phyloP scores from a whole-genome alignment of 2,888 invertebrate species.

The Eueremaeus valkanovi region DNA sequence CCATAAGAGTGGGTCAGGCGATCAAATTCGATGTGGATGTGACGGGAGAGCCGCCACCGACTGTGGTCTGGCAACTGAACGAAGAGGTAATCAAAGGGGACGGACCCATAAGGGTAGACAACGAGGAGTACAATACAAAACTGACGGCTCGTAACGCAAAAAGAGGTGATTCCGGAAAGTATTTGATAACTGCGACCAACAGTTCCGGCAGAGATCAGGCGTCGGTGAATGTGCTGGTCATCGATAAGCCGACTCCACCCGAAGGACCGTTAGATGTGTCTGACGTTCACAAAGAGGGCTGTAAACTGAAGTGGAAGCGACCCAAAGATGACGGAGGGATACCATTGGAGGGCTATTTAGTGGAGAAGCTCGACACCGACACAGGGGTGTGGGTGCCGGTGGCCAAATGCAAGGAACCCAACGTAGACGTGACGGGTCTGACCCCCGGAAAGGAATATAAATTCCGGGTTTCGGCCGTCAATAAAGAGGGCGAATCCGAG shows the following conservation, averaged over 20 bases:
- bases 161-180: slow-evolving; percentile 53
- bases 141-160: slow-evolving; percentile 58
- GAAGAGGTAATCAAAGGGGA: slow-evolving; percentile 62
- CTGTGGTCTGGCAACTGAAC: slow-evolving; percentile 78
- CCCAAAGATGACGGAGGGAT: slow-evolving; percentile 85
- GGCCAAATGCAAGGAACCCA: slow-evolving; percentile 65
- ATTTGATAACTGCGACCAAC: slow-evolving; percentile 52
- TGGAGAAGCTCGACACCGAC: slow-evolving; percentile 94
- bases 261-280: slow-evolving; percentile 52
- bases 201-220: slow-evolving; percentile 53
- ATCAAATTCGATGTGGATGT: slow-evolving; percentile 86
- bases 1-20: slow-evolving; percentile 87
- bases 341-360: slow-evolving; percentile 75
- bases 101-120: slow-evolving; percentile 48
- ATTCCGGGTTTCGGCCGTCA: slow-evolving; percentile 59
- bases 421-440: slow-evolving; percentile 53
- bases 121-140: slow-evolving; percentile 55
- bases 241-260: slow-evolving; percentile 47
- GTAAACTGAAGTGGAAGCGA: slow-evolving; percentile 78
- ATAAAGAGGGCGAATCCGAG: slow-evolving; percentile 58
- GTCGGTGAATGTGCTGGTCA: slow-evolving; percentile 65
- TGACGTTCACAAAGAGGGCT: slow-evolving; percentile 66
- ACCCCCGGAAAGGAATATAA: slow-evolving; percentile 57
- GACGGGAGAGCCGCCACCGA: slow-evolving; percentile 87
- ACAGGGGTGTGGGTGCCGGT: slow-evolving; percentile 95